Conservation (phyloP, 2,113 vertebrate species). For the Pogonocichla stellata region DNA sequence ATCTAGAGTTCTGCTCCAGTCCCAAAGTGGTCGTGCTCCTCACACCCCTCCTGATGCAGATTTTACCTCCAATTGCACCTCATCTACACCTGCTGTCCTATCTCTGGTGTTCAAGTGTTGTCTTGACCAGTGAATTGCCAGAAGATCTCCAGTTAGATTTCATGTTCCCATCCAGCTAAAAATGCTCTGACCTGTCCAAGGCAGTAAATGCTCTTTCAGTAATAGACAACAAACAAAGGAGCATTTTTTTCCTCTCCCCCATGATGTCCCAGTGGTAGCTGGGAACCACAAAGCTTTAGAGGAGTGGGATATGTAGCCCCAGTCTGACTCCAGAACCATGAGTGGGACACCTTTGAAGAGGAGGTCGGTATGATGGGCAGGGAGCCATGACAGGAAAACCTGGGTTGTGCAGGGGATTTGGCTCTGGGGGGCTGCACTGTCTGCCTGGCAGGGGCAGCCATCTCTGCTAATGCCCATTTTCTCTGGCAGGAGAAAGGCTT, state of each 20-base stretch:
- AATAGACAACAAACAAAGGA: neutral
- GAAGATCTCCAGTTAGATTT: neutral
- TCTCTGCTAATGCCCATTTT: neutral
- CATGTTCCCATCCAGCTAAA: neutral
- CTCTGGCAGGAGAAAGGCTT: neutral
- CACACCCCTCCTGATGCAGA: neutral
- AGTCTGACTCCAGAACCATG: neutral
- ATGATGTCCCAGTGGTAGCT: fast-evolving
- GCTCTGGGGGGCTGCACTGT: neutral
- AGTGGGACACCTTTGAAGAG: neutral
- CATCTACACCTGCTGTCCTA: neutral
- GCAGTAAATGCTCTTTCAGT: neutral
- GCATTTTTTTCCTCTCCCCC: neutral
- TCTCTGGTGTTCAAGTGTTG: neutral
- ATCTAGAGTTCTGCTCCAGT: neutral
- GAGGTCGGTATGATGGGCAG: neutral
- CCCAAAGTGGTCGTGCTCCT: neutral
- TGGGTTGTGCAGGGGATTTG: neutral
- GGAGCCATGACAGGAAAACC: neutral
- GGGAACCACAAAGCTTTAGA: neutral
- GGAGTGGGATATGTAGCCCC: fast-evolving
- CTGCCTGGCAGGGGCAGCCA: neutral
- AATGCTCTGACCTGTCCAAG: neutral
- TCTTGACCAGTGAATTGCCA: neutral
- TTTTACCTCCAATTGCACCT: neutral